A percentile compares a stretch with the other conserved stretches of the same genome.
phyloP scores from a whole-genome alignment of 2,888 invertebrate species.

The Lamellibrachia satsuma region DNA sequence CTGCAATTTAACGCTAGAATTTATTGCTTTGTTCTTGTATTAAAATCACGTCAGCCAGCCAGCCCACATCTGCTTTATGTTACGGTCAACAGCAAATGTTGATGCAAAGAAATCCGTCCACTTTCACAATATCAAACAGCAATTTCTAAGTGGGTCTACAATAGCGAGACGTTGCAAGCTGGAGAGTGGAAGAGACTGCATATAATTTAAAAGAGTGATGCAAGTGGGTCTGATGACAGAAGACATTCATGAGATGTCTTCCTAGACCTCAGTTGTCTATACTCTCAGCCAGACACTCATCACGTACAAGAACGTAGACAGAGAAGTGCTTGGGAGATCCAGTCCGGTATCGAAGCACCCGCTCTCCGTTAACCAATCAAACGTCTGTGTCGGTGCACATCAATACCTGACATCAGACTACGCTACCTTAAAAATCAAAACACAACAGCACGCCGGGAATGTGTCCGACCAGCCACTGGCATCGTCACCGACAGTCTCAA shows the following conservation, averaged over 20 bases:
- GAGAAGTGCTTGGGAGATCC: background rate
- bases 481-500: too few species aligned
- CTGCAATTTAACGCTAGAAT: background rate
- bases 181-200: background rate
- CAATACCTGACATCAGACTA: background rate
- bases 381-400: background rate
- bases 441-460: background rate
- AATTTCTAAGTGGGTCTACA: background rate
- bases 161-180: background rate
- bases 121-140: background rate
- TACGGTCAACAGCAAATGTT: background rate
- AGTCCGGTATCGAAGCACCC: background rate
- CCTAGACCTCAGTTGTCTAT: background rate
- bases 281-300: background rate
- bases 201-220: background rate
- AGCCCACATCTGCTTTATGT: background rate
- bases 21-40: background rate
- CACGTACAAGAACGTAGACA: background rate
- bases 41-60: background rate
- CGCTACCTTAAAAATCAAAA: slow-evolving; percentile 2
- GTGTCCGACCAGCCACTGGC: background rate
- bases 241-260: background rate
- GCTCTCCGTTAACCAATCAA: background rate
- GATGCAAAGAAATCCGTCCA: background rate
- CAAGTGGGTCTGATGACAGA: background rate